Conservation (phyloP, 1,140 invertebrate species). For the Drosophila eugracilis region DNA sequence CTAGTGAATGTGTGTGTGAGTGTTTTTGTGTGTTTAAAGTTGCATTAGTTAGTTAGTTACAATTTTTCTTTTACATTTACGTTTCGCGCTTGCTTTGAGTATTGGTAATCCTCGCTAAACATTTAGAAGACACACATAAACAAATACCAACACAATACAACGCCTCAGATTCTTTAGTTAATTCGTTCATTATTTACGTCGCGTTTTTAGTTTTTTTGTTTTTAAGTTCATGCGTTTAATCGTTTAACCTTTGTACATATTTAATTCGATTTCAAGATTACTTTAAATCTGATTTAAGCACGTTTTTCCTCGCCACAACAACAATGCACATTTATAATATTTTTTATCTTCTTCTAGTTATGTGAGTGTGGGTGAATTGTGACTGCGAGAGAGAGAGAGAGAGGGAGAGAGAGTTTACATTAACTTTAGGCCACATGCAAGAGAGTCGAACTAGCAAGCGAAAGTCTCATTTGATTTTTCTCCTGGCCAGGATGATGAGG, state of each 20-base stretch:
- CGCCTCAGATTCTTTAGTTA: constrained; percentile 5
- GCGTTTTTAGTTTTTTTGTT: constrained; percentile 11
- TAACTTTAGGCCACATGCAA: constrained; percentile 39
- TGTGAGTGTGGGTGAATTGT: constrained; percentile 9
- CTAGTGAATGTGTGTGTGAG: constrained; percentile 11
- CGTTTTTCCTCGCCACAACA: constrained; percentile 42
- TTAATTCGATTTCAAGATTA: constrained; percentile 56
- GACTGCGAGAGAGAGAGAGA: not conserved
- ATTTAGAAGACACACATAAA: constrained; percentile 61
- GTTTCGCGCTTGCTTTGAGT: constrained; percentile 16
- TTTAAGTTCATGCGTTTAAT: constrained; percentile 32
- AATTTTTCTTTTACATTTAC: constrained; percentile 35
- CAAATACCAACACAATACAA: constrained; percentile 52
- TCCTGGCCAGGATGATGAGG: constrained; percentile 2
- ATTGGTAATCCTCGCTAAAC: constrained; percentile 51
- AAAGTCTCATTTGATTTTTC: constrained; percentile 20
- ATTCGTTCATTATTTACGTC: constrained; percentile 37
- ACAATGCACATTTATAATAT: constrained; percentile 56
- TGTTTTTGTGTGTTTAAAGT: constrained; percentile 21
- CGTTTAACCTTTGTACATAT: constrained; percentile 58
- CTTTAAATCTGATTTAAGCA: constrained; percentile 55
- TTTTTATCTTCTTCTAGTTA: constrained; percentile 23
- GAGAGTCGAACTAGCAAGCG: constrained; percentile 17
- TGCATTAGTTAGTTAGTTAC: constrained; percentile 24
- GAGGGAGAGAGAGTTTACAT: constrained; percentile 9